Base-by-base conservation (phyloP, 1,140 invertebrate genomes). In the Drosophila azteca region DNA sequence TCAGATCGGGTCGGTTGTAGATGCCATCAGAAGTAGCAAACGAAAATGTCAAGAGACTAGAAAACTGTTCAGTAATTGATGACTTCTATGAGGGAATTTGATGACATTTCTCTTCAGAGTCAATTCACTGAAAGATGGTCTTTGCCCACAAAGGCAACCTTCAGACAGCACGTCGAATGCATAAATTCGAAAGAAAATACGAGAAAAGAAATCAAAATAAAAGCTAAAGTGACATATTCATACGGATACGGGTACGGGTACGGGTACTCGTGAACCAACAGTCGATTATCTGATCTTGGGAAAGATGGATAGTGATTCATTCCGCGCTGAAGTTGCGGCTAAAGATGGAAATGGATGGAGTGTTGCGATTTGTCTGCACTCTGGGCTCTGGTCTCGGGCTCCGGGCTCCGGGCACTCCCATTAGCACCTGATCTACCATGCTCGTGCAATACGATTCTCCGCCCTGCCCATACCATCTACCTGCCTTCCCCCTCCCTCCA, bases 131-230 rank as follows among this genome's bases (percentile, higher is more conserved):
- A 45, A 24, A 29, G 29, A 29, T 29, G 35, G 35, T 13, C 11
- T 39, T 39, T 39, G 11, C 22, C 22, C 44, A 20, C 54, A 44
- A 20, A 57, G 31, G 15, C 17, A 73, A 73, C 70, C 70, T 73
- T 73, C 59, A 43, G 24, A 50, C 8, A 39, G 59, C 70, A 73
- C 70, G 70, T 73, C 59, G 45, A 29, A n/a, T 31, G 70, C 44
- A 73, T 64, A 57, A 64, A 55, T 63, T 73, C 5, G 29, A 73
- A 9, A 29, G 72, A 73, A 48, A 39, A 39, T 24, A 24, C 8
- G 17, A 41, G 9, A 46, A 49, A 39, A 39, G 13, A 31, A 26
- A 49, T 43, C 54, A 13, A 52, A 51, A 3, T 65, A 20, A 44
- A 66, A 39, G 29, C 29, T 31, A 31, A 35, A 35, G 31, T 3